Conservation (phyloP, 2,888 invertebrate species). For the Sminthurinus aureus region DNA sequence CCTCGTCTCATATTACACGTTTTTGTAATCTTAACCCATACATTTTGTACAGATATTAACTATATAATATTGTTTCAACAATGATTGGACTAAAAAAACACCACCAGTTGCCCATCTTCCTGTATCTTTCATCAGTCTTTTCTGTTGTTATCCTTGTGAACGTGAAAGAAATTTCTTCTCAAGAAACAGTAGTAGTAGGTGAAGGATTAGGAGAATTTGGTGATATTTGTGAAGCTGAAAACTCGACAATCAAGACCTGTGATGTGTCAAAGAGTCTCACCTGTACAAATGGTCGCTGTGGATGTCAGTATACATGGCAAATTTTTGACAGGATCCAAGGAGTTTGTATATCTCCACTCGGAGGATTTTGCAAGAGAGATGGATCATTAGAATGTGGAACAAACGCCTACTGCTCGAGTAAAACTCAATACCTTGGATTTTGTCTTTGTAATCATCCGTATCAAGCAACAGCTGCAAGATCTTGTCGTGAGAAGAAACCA, state of each 20-base stretch:
- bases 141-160: not conserved
- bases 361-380: slow-evolving; percentile 19
- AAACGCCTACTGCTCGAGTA: slow-evolving; percentile 19
- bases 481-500: slow-evolving; percentile 12
- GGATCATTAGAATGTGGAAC: slow-evolving; percentile 1
- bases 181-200: too few species aligned
- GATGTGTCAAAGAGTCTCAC: slow-evolving; percentile 4
- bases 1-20: too few species aligned
- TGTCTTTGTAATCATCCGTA: slow-evolving; percentile 14
- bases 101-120: too few species aligned
- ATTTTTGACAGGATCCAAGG: not conserved
- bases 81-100: not conserved
- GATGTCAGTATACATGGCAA: slow-evolving; percentile 27
- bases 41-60: not conserved
- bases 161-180: not conserved
- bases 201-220: not conserved
- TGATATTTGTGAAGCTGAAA: not conserved
- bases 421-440: slow-evolving; percentile 14
- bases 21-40: not conserved
- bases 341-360: slow-evolving; percentile 21
- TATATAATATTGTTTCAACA: not conserved
- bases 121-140: not conserved
- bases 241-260: not conserved
- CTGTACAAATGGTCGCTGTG: slow-evolving; percentile 17
- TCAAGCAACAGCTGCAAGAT: not conserved